Conservation (phyloP, 2,888 invertebrate genomes). For the Thyatira batis region DNA sequence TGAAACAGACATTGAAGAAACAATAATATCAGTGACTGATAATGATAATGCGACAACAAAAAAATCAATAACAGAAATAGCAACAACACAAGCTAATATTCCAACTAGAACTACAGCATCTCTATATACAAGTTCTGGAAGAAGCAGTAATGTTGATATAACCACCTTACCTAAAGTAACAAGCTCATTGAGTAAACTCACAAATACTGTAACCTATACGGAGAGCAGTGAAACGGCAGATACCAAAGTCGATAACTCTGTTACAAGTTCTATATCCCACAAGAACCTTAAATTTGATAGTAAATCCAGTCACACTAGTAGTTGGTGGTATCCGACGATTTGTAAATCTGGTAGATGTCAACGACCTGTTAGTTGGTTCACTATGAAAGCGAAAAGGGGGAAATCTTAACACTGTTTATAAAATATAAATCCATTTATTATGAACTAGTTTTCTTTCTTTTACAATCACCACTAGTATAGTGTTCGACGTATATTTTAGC, state of each 20-base stretch:
- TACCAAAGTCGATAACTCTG: background rate
- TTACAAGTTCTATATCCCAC: background rate
- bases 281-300: background rate
- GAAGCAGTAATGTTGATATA: no score
- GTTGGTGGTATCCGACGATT: slow-evolving; percentile 24
- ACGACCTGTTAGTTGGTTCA: slow-evolving; percentile 36
- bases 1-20: background rate
- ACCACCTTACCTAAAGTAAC: no score
- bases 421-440: slow-evolving; percentile 11
- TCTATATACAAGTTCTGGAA: no score
- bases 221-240: background rate
- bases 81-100: no score
- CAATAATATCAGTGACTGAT: no score
- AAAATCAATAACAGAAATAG: background rate
- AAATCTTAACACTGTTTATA: slow-evolving; percentile 4
- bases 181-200: no score
- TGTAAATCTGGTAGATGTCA: slow-evolving; percentile 32
- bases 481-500: no score
- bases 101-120: no score
- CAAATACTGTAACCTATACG: background rate
- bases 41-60: no score
- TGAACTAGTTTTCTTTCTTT: slow-evolving; percentile 4
- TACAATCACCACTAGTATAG: no score
- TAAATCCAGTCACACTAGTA: background rate
- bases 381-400: slow-evolving; percentile 13